Evolutionary conservation across 2,113 vertebrate species (phyloP).

Genomic region (Gymnocephalus cernua): DNA sequence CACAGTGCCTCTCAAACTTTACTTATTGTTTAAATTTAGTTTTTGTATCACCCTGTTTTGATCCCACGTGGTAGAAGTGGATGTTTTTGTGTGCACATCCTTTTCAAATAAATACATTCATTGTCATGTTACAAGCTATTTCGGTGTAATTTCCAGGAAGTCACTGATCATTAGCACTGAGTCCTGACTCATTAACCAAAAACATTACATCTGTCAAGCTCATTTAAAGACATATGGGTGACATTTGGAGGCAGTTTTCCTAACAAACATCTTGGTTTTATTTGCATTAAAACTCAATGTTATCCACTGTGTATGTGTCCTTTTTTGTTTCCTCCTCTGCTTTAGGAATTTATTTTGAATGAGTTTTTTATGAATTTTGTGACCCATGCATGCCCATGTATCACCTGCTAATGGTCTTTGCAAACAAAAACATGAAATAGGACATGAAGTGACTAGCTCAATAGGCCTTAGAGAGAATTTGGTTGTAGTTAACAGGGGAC

Average conservation of each 20-base stretch:
- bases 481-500: conserved; percentile 13
- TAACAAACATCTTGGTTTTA: neutral
- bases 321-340: conserved; percentile 1
- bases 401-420: conserved; percentile 47
- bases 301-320: neutral
- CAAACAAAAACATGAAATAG: conserved; percentile 33
- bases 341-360: conserved; percentile 1
- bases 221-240: conserved; percentile 5
- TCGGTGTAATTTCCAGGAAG: neutral
- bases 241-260: neutral
- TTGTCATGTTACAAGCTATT: neutral
- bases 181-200: neutral
- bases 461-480: conserved; percentile 25
- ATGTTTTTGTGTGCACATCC: neutral
- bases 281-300: conserved; percentile 11
- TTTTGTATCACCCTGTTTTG: too few species aligned
- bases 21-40: too few species aligned
- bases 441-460: conserved; percentile 1
- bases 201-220: neutral
- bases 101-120: neutral
- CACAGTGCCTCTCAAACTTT: too few species aligned
- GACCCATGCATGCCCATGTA: neutral
- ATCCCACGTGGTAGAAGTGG: too few species aligned
- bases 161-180: too few species aligned
- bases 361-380: too few species aligned